phyloP scores from a whole-genome alignment of 2,888 invertebrate species.

The Galerucella nymphaeae region DNA sequence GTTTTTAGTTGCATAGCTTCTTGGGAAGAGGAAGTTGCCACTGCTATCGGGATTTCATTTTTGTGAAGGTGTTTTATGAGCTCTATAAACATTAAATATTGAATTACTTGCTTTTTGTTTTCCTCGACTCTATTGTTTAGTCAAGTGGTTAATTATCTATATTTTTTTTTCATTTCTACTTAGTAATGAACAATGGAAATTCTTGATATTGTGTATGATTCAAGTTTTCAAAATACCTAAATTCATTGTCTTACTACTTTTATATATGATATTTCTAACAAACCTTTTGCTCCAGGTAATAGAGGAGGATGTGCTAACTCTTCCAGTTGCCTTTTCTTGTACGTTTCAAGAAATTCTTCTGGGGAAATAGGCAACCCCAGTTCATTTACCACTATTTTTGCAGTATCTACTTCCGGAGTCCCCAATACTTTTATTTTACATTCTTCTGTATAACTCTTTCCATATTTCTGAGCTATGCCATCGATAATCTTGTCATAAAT shows the following conservation, averaged over 20 bases:
- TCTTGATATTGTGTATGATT: no score
- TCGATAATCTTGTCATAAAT: constrained; percentile 81
- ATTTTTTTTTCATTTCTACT: no score
- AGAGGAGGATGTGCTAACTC: constrained; percentile 69
- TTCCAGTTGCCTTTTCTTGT: constrained; percentile 64
- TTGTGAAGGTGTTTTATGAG: constrained; percentile 67
- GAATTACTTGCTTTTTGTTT: not conserved
- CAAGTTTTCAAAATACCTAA: no score
- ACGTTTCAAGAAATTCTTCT: constrained; percentile 70
- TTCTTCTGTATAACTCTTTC: constrained; percentile 82
- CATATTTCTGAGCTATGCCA: constrained; percentile 76
- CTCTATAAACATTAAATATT: constrained; percentile 14
- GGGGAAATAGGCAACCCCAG: constrained; percentile 72
- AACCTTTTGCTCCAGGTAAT: constrained; percentile 68
- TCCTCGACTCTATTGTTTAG: no score
- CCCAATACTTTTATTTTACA: constrained; percentile 69
- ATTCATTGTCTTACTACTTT: no score
- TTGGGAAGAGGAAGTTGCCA: constrained; percentile 75
- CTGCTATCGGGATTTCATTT: constrained; percentile 73
- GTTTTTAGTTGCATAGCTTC: constrained; percentile 70
- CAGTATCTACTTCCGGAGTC: constrained; percentile 67
- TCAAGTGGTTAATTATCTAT: no score
- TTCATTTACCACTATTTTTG: constrained; percentile 67
- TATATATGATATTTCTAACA: not conserved
- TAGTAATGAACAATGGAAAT: no score